These are phyloP conservation scores for Xestia sexstrigata DNA, from an alignment of 2,888 invertebrate species.

Conservation along the genomic window DNA sequence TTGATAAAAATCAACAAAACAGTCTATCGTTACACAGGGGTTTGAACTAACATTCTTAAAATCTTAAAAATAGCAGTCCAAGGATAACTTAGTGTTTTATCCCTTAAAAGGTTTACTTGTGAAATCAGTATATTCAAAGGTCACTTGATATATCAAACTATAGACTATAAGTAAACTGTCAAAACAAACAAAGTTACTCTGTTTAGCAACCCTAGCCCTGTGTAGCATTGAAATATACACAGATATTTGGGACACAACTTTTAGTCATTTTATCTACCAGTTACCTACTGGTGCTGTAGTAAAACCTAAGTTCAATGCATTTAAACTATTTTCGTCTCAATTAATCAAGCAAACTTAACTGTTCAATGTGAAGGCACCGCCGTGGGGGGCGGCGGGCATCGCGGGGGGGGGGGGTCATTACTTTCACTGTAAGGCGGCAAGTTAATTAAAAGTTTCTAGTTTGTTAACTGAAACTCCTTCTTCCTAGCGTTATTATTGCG, in stretches of 20 bases:
- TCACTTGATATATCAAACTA: neutral
- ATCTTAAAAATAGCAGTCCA: neutral
- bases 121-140: neutral
- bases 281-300: neutral
- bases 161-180: neutral
- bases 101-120: neutral
- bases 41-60: neutral
- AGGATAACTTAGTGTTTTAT: neutral
- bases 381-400: neutral
- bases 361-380: slow-evolving; percentile 55
- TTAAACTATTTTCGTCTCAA: slow-evolving; percentile 55
- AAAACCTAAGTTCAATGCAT: slow-evolving; percentile 15
- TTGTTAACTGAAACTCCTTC: slow-evolving; percentile 63
- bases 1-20: slow-evolving; percentile 1
- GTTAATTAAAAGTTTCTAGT: slow-evolving; percentile 73
- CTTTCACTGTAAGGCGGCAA: slow-evolving; percentile 67
- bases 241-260: neutral
- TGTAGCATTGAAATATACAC: neutral
- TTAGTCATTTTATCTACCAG: neutral
- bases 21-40: too few relatives aligned
- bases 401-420: slow-evolving; percentile 57
- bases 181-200: neutral
- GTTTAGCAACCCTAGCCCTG: neutral
- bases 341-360: slow-evolving; percentile 58
- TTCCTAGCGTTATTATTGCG: slow-evolving; percentile 56